A percentile compares a stretch with the other conserved stretches of the same genome.
phyloP scores from a whole-genome alignment of 2,888 invertebrate species.

The Scaptomyza parva region DNA sequence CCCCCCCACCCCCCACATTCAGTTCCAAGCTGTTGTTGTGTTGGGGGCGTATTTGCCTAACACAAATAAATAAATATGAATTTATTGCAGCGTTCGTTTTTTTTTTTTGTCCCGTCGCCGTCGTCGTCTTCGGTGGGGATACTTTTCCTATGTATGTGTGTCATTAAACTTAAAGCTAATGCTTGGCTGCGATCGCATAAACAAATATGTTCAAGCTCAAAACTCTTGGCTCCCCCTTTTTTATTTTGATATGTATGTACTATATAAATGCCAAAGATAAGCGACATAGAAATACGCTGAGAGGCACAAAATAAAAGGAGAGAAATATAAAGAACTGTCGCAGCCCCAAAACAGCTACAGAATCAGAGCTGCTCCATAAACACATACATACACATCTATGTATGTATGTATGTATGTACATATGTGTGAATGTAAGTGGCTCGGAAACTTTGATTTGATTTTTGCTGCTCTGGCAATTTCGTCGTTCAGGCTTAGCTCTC shows the following conservation, averaged over 20 bases:
- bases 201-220: slow-evolving; percentile 40
- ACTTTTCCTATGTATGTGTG: slow-evolving; percentile 35
- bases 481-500: slow-evolving; percentile 14
- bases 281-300: slow-evolving; percentile 60
- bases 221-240: slow-evolving; percentile 35
- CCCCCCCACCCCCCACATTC: slow-evolving; percentile 1
- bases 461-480: slow-evolving; percentile 67
- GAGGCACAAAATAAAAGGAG: slow-evolving; percentile 33
- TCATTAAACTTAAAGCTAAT: slow-evolving; percentile 57
- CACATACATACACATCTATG: neutral
- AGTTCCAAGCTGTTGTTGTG: slow-evolving; percentile 18
- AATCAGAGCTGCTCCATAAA: slow-evolving; percentile 8
- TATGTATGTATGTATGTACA: slow-evolving; percentile 1
- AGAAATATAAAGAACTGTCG: slow-evolving; percentile 36
- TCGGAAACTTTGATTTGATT: slow-evolving; percentile 55
- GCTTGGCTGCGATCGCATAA: slow-evolving; percentile 51
- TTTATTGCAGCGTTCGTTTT: slow-evolving; percentile 71
- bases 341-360: slow-evolving; percentile 22
- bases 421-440: slow-evolving; percentile 31
- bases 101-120: slow-evolving; percentile 55
- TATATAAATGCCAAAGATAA: slow-evolving; percentile 37
- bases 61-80: slow-evolving; percentile 78
- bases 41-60: slow-evolving; percentile 77
- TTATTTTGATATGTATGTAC: neutral
- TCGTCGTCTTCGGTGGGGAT: slow-evolving; percentile 39